Conservation (phyloP, 2,113 vertebrate species). For the Glareola pratincola region DNA sequence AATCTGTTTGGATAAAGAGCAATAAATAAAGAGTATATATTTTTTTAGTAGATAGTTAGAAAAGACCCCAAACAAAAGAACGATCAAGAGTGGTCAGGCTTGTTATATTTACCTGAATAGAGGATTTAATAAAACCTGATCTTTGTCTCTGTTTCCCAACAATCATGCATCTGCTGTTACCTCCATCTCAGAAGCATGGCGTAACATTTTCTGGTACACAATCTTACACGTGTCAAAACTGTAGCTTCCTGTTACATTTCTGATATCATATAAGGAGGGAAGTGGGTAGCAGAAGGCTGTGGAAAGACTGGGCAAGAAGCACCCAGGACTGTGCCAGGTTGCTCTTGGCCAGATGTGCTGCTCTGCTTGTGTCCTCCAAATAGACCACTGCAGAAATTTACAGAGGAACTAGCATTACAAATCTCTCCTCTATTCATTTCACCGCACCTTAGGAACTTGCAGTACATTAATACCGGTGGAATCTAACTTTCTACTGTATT, state of each 20-base stretch:
- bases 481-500: neutral
- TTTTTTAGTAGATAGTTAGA: neutral
- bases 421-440: neutral
- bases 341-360: rapidly evolving
- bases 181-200: neutral
- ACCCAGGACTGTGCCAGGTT: rapidly evolving
- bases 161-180: neutral
- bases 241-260: neutral
- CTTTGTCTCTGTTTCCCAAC: neutral
- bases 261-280: neutral
- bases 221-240: neutral
- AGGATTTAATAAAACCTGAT: neutral
- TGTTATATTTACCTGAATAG: neutral
- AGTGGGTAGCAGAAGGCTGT: neutral
- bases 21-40: neutral
- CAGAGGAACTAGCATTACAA: neutral
- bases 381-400: neutral
- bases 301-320: neutral
- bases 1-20: neutral
- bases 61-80: neutral
- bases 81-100: neutral
- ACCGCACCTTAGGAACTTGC: neutral
- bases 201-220: neutral
- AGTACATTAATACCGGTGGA: neutral
- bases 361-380: neutral